These are phyloP conservation scores for Globia sparganii DNA, from an alignment of 2,888 invertebrate species.

Conservation along the genomic window DNA sequence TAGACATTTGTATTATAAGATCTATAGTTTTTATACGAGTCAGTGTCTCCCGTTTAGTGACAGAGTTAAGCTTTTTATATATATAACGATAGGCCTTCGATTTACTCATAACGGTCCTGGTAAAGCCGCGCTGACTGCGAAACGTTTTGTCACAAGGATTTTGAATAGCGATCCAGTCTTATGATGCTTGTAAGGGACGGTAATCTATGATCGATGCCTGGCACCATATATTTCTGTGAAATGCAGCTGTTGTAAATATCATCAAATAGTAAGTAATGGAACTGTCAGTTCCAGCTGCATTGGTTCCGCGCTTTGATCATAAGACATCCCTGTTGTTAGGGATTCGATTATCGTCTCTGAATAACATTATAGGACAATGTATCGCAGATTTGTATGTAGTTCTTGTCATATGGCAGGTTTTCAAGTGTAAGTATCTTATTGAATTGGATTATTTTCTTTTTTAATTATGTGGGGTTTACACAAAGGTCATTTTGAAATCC, in stretches of 20 bases:
- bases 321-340: slow-evolving; percentile 26
- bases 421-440: slow-evolving; percentile 46
- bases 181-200: slow-evolving; percentile 54
- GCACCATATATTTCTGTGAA: slow-evolving; percentile 50
- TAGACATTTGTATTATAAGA: slow-evolving; percentile 74
- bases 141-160: slow-evolving; percentile 72
- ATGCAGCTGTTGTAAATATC: slow-evolving; percentile 64
- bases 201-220: slow-evolving; percentile 57
- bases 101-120: slow-evolving; percentile 69
- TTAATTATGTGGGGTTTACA: slow-evolving; percentile 18
- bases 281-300: slow-evolving; percentile 47
- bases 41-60: slow-evolving; percentile 77
- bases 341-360: slow-evolving; percentile 50
- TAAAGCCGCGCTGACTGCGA: slow-evolving; percentile 77
- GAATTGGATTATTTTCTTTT: slow-evolving; percentile 45
- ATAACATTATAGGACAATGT: slow-evolving; percentile 44
- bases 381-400: slow-evolving; percentile 57
- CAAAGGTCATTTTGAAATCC: slow-evolving; percentile 32
- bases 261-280: slow-evolving; percentile 59
- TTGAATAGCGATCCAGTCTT: slow-evolving; percentile 67
- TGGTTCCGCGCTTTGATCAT: slow-evolving; percentile 54
- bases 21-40: slow-evolving; percentile 75
- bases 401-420: slow-evolving; percentile 62
- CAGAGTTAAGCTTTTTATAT: slow-evolving; percentile 78
- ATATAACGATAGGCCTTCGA: slow-evolving; percentile 67